Conservation (phyloP, 2,888 invertebrate species). For the Pollenia amentaria region DNA sequence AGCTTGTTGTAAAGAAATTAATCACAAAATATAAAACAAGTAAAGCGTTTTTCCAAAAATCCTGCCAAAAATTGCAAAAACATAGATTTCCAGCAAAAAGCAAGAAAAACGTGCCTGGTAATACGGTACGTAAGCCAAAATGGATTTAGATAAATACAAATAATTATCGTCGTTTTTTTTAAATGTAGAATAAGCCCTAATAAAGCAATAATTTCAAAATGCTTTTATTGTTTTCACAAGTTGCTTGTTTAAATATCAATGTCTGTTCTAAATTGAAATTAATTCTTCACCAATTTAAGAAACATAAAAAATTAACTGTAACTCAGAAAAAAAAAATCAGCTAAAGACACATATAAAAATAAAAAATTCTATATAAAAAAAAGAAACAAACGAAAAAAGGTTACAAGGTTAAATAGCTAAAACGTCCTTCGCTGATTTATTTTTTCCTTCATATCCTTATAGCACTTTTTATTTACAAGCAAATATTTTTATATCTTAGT, state of each 20-base stretch:
- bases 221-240: too few species aligned
- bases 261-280: neutral
- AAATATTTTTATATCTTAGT: constrained; percentile 67
- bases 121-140: too few species aligned
- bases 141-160: too few species aligned
- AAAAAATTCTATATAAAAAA: constrained; percentile 19
- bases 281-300: neutral
- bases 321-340: constrained; percentile 42
- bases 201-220: too few species aligned
- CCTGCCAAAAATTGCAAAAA: too few species aligned
- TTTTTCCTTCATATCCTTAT: constrained; percentile 47
- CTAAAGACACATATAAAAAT: constrained; percentile 26
- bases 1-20: too few species aligned
- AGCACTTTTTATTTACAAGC: constrained; percentile 61
- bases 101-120: too few species aligned
- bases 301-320: constrained; percentile 39
- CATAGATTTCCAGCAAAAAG: too few species aligned
- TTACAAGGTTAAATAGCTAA: constrained; percentile 81
- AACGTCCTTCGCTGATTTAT: constrained; percentile 80
- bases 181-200: too few species aligned
- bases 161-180: too few species aligned
- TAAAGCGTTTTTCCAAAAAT: too few species aligned
- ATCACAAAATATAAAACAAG: too few species aligned
- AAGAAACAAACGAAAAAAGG: constrained; percentile 76
- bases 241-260: neutral